Evolutionary conservation across 1,140 invertebrate species (phyloP), one percentile per base, ranked within the genome.

Genomic region (Diorhabda sublineata): DNA sequence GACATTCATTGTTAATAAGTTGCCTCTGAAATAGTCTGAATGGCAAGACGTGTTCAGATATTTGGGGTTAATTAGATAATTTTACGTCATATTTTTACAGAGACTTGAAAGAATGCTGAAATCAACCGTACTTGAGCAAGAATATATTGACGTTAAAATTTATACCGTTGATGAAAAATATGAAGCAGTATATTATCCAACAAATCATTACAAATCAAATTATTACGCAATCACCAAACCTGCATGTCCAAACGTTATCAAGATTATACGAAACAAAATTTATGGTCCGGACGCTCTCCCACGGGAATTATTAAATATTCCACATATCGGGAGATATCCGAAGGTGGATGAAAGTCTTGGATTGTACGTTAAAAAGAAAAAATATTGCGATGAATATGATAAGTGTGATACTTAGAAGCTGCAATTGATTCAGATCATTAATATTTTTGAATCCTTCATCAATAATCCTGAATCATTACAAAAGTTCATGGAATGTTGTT

Each of bases 141-240:
- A 84, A 26, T 79, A 82, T 4, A 79, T 87, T 45, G 86, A 88
- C 73, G 81, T 87, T 0, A 82, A 82, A 75, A 71, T 86, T 4
- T 87, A 87, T 69, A 77, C 77, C 67, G 82, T 85, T 0, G 83
- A 86, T 78, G 81, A 79, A 0, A 72, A 79, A 11, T 76, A 83
- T n/a, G 72, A 83, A 45, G 80, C 84, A 3, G 86, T 85, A 2
- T 83, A 82, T 72, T 85, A 86, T 71, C 81, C 82, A 3, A 58
- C 61, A 0, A 75, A 80, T 73, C 71, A 71, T 61, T 80, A 76
- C 66, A 78, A 77, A 57, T 73, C 76, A 9, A 73, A 69, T 58
- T 75, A 75, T 58, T 79, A 80, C 64, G 73, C 69, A 9, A 73
- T 76, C 6, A 69, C 74, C 67, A 70, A 75, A 43, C 69, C 78